These are phyloP conservation scores for Listronotus oregonensis DNA, from an alignment of 1,140 invertebrate genomes.

Conservation along the genomic window DNA sequence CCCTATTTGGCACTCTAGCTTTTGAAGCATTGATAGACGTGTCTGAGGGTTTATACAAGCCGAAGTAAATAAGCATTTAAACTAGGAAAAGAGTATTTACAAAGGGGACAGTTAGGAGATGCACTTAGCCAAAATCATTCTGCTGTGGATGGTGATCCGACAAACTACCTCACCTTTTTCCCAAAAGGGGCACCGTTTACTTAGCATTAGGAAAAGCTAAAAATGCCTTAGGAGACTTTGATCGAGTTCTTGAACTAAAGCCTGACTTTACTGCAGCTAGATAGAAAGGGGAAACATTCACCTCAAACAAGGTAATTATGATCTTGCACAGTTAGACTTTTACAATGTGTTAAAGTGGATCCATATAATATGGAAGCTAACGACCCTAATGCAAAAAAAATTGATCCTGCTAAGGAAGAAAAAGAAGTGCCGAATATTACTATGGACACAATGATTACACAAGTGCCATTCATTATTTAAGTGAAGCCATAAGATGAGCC, in stretches of 20 bases:
- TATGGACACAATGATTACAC: conserved; percentile 70
- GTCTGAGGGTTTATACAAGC: conserved; percentile 66
- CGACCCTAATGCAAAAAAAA: conserved; percentile 65
- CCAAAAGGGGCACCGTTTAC: conserved; percentile 94
- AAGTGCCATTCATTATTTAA: conserved; percentile 73
- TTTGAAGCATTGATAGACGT: conserved; percentile 57
- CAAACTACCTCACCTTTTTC: conserved; percentile 95
- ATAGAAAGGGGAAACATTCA: conserved; percentile 86
- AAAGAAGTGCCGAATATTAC: conserved; percentile 70
- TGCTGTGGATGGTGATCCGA: conserved; percentile 95
- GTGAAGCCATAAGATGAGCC: conserved; percentile 80
- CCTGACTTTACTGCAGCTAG: conserved; percentile 91
- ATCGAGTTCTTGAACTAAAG: conserved; percentile 89
- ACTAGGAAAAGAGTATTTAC: conserved; percentile 87
- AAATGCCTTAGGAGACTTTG: conserved; percentile 91
- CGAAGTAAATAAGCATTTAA: conserved; percentile 92
- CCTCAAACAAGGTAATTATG: conserved; percentile 86
- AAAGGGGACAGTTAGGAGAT: conserved; percentile 91
- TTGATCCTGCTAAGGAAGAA: conserved; percentile 68
- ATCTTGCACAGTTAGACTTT: conserved; percentile 83
- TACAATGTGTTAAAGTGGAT: conserved; percentile 77
- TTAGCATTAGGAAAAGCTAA: conserved; percentile 95
- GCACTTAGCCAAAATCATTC: conserved; percentile 97
- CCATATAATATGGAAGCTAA: conserved; percentile 78
- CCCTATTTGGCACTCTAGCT: conserved; percentile 36